Conservation (phyloP, 1,140 invertebrate species). For the Drosophila melanogaster region Release_6_plus_ISO1_MT NC_004354.4:14212501-14213000, state of each 20-base stretch:
- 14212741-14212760: too few species aligned
- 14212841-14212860: background rate
- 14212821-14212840: background rate
- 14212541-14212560: conserved; percentile 7
- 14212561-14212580: background rate
- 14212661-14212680: conserved; percentile 20
- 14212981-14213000: conserved; percentile 2
- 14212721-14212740: too few species aligned
- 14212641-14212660: conserved; percentile 20
- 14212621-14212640: conserved; percentile 27
- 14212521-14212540: background rate
- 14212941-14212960: background rate
- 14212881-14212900: background rate
- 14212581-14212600: conserved; percentile 8
- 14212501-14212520: background rate
- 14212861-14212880: background rate
- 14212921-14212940: background rate
- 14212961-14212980: background rate
- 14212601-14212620: conserved; percentile 29
- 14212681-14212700: background rate
- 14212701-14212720: too few species aligned
- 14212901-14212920: background rate
- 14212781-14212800: too few species aligned
- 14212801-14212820: too few species aligned
- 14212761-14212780: too few species aligned